Evolutionary conservation across 2,888 invertebrate genomes (phyloP).

Genomic region (Thymelicus sylvestris): DNA sequence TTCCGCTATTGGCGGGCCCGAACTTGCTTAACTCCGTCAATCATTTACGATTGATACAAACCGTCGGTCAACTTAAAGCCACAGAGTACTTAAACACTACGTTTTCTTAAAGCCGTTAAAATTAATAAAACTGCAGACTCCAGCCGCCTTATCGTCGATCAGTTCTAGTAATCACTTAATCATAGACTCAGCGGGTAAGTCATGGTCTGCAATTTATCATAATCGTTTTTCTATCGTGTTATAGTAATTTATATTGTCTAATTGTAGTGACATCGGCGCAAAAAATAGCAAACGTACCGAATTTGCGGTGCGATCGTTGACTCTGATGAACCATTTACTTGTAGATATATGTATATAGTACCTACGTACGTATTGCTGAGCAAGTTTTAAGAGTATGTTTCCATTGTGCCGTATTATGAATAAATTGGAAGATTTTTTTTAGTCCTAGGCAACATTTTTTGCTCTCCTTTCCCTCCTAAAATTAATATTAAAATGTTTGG

Average conservation of each 20-base stretch:
- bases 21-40: not conserved
- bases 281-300: slow-evolving; percentile 66
- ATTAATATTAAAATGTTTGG: too few relatives aligned
- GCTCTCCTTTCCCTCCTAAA: too few relatives aligned
- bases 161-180: slow-evolving; percentile 23
- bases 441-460: too few relatives aligned
- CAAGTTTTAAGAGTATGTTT: slow-evolving; percentile 63
- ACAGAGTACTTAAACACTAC: too few relatives aligned
- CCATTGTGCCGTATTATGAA: slow-evolving; percentile 49
- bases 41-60: not conserved
- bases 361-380: slow-evolving; percentile 55
- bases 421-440: not conserved
- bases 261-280: slow-evolving; percentile 44
- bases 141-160: slow-evolving; percentile 12
- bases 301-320: slow-evolving; percentile 72
- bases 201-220: slow-evolving; percentile 22
- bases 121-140: not conserved
- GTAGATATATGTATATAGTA: slow-evolving; percentile 50
- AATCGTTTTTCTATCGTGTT: slow-evolving; percentile 26
- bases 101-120: too few relatives aligned
- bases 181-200: slow-evolving; percentile 25
- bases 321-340: slow-evolving; percentile 73
- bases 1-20: too few relatives aligned
- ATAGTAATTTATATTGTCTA: slow-evolving; percentile 40
- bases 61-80: not conserved